A percentile compares a stretch with the other conserved stretches of the same genome.
Conservation (phyloP, 2,113 vertebrate genomes). For the Paracanthobrama guichenoti region DNA sequence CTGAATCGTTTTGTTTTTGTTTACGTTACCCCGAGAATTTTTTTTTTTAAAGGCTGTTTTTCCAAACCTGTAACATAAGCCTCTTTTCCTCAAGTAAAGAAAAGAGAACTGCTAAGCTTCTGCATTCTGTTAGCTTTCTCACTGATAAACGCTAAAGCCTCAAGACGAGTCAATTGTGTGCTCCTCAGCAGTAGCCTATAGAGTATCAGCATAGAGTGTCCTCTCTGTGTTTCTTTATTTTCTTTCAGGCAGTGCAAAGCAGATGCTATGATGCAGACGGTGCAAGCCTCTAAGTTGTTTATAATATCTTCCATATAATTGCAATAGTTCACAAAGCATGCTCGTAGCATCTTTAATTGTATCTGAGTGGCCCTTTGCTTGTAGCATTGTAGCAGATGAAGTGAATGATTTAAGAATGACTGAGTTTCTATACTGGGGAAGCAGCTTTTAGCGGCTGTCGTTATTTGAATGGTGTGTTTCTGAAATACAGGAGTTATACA, state of each 20-base stretch:
- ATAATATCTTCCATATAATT: slow-evolving; percentile 5
- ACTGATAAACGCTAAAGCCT: not conserved
- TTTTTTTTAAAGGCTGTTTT: slow-evolving; percentile 5
- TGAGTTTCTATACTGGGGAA: not conserved
- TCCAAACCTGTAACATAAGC: not conserved
- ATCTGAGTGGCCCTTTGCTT: not conserved
- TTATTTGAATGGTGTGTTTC: not conserved
- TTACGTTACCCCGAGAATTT: not conserved
- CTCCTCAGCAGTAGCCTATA: not conserved
- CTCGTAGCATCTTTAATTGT: not conserved
- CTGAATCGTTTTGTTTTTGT: not conserved
- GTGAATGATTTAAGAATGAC: not conserved
- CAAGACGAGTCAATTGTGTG: not conserved
- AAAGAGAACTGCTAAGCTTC: not conserved
- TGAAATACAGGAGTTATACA: not conserved
- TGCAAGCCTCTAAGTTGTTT: not conserved
- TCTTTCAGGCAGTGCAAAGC: not conserved
- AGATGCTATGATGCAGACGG: not conserved
- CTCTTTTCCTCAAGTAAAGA: slow-evolving; percentile 5
- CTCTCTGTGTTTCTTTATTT: not conserved
- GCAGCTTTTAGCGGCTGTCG: not conserved
- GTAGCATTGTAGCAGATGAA: not conserved
- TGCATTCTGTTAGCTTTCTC: not conserved
- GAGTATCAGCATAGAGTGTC: not conserved
- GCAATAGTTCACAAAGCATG: not conserved